These are phyloP conservation scores for Tetramorium alpestre DNA, from an alignment of 1,140 invertebrate species.

Conservation along the genomic window DNA sequence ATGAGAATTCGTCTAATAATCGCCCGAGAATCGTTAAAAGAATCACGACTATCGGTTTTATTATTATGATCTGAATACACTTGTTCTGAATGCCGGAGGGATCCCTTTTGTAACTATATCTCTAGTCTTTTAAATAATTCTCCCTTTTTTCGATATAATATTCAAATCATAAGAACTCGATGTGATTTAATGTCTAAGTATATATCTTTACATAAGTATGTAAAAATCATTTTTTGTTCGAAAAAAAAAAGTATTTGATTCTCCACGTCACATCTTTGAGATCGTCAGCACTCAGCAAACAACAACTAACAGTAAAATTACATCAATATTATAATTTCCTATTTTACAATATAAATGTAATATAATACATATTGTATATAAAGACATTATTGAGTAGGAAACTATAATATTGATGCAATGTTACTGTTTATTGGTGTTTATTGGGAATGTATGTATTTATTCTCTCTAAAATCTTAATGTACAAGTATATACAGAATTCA, in stretches of 20 bases:
- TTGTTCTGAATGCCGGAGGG: background rate
- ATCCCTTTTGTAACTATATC: background rate
- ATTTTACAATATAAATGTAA: no score
- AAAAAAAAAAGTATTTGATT: background rate
- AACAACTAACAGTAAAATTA: no score
- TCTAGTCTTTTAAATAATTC: background rate
- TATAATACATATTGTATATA: no score
- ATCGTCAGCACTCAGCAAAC: background rate
- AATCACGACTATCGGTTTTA: background rate
- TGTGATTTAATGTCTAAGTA: background rate
- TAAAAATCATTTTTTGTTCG: background rate
- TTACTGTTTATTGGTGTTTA: no score
- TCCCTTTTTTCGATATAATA: background rate
- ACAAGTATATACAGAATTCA: background rate
- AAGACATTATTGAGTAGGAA: no score
- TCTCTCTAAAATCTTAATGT: background rate
- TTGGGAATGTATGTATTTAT: background rate
- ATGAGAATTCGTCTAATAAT: background rate
- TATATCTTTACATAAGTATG: background rate
- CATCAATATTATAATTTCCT: no score
- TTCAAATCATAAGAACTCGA: background rate
- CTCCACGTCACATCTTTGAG: background rate
- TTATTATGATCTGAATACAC: background rate
- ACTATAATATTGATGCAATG: no score
- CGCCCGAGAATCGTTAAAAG: background rate